Conservation (phyloP, 2,888 invertebrate species). For the Hyles lineata region DNA sequence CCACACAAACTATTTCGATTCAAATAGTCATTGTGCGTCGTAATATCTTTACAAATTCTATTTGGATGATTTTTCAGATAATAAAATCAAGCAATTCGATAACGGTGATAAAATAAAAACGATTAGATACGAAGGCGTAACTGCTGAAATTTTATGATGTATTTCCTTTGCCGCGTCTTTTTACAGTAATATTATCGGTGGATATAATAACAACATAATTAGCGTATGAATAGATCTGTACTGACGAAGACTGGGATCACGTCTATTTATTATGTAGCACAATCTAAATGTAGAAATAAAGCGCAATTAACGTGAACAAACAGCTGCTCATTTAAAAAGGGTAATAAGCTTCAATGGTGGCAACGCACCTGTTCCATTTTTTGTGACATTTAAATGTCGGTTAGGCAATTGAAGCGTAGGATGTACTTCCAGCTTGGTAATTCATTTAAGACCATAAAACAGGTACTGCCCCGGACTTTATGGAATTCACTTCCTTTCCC, state of each 20-base stretch:
- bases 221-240: not conserved
- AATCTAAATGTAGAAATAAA: conserved; percentile 47
- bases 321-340: conserved; percentile 57
- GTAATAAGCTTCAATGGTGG: conserved; percentile 51
- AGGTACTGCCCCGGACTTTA: not conserved
- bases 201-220: not conserved
- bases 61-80: conserved; percentile 4
- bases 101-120: conserved; percentile 13
- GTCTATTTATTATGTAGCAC: conserved; percentile 31
- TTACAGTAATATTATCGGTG: not conserved
- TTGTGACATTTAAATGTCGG: conserved; percentile 49
- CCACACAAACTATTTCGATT: not conserved
- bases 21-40: not conserved
- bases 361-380: conserved; percentile 55
- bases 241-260: not conserved
- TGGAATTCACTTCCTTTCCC: not conserved
- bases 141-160: not conserved
- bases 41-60: not conserved
- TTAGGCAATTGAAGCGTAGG: conserved; percentile 35
- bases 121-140: conserved; percentile 12
- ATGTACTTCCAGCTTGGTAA: not conserved
- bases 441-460: conserved; percentile 5
- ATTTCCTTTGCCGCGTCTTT: not conserved
- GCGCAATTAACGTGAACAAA: conserved; percentile 49
- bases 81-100: conserved; percentile 25